These are phyloP conservation scores for Metallyticus violacea DNA, from an alignment of 2,888 invertebrate species.

Conservation along the genomic window DNA sequence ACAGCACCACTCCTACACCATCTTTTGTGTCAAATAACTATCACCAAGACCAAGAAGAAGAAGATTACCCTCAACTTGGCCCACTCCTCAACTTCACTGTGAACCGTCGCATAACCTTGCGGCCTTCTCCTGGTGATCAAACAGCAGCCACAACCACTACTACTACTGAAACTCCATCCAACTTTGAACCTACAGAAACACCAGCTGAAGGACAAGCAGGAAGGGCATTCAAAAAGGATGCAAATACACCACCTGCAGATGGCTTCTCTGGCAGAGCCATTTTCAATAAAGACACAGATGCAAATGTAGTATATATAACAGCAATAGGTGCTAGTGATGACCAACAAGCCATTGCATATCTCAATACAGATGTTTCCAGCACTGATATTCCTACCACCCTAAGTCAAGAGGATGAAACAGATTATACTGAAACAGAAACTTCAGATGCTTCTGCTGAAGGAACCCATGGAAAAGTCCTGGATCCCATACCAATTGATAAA, in stretches of 20 bases:
- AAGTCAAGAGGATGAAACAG: constrained; percentile 19
- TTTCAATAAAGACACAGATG: constrained; percentile 55
- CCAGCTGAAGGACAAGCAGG: background rate
- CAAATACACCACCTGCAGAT: background rate
- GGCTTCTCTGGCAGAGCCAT: constrained; percentile 49
- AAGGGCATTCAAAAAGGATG: background rate
- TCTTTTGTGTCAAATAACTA: background rate
- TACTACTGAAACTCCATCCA: background rate
- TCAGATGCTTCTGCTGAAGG: constrained; percentile 18
- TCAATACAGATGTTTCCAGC: background rate
- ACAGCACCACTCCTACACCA: background rate
- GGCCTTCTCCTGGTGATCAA: background rate
- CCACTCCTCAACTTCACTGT: background rate
- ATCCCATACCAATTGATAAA: constrained; percentile 22
- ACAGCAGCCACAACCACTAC: background rate
- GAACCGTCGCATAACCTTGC: constrained; percentile 19
- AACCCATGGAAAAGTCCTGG: constrained; percentile 22
- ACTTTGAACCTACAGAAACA: background rate
- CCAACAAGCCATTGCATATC: constrained; percentile 32
- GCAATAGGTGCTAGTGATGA: constrained; percentile 40
- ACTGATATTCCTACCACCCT: constrained; percentile 8
- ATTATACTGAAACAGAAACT: constrained; percentile 22
- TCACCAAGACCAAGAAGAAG: background rate
- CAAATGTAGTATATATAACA: constrained; percentile 46
- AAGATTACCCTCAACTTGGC: background rate